Evolutionary conservation across 2,113 vertebrate species (phyloP).

Genomic region (Crotophaga sulcirostris): DNA sequence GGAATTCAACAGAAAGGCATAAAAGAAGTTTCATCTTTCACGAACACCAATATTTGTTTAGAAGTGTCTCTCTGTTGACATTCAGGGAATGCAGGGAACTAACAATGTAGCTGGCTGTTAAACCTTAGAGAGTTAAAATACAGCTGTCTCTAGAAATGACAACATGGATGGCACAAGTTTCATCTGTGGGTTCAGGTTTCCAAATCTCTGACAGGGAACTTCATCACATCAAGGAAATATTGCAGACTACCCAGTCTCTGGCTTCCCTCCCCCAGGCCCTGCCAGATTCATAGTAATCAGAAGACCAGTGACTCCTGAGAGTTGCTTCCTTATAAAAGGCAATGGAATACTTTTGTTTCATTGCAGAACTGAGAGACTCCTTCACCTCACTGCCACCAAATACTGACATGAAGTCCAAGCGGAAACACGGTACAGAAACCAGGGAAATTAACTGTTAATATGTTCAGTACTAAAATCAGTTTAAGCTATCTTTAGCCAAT

Average conservation of each 20-base stretch:
- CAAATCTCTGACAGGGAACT: slow-evolving; percentile 81
- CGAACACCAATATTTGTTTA: slow-evolving; percentile 69
- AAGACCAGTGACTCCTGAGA: slow-evolving; percentile 52
- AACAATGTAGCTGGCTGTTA: slow-evolving; percentile 77
- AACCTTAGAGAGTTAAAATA: slow-evolving; percentile 53
- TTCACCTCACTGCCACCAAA: slow-evolving; percentile 27
- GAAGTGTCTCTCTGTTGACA: slow-evolving; percentile 71
- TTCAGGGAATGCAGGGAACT: slow-evolving; percentile 68
- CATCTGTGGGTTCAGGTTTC: slow-evolving; percentile 84
- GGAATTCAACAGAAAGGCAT: slow-evolving; percentile 51
- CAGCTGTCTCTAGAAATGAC: slow-evolving; percentile 70
- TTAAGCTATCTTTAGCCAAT: slow-evolving; percentile 8
- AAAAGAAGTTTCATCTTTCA: slow-evolving; percentile 73
- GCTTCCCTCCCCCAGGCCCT: slow-evolving; percentile 56
- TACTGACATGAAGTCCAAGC: background rate
- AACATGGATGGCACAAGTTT: slow-evolving; percentile 72
- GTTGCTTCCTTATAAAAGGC: slow-evolving; percentile 47
- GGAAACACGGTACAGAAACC: background rate
- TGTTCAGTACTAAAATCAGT: background rate
- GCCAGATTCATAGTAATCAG: slow-evolving; percentile 57
- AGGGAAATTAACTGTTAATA: background rate
- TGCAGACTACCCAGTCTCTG: slow-evolving; percentile 68
- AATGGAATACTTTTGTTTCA: slow-evolving; percentile 56
- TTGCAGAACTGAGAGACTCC: slow-evolving; percentile 39
- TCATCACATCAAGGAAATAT: slow-evolving; percentile 83